Evolutionary conservation across 1,140 invertebrate species (phyloP).

Genomic region (Papilio aristodemus): DNA sequence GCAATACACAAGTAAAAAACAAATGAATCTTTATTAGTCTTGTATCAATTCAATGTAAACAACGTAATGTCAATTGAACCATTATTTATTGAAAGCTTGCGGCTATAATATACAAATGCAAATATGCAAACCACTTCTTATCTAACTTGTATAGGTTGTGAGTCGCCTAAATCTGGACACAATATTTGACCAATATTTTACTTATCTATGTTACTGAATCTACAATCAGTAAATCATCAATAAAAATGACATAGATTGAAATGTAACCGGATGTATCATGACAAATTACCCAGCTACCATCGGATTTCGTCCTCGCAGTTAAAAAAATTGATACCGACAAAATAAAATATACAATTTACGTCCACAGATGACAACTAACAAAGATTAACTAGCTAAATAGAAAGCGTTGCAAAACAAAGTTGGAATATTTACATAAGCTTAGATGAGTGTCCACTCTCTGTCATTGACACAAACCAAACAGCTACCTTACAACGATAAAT

Average conservation of each 20-base stretch:
- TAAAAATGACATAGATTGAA: not conserved
- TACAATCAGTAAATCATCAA: too few relatives aligned
- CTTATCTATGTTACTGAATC: too few relatives aligned
- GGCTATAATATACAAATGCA: too few relatives aligned
- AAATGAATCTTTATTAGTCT: too few relatives aligned
- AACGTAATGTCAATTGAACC: too few relatives aligned
- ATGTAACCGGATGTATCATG: not conserved
- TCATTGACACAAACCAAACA: slow-evolving; percentile 7
- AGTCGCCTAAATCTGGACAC: not conserved
- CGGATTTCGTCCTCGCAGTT: not conserved
- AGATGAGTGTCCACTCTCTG: not conserved
- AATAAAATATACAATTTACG: not conserved
- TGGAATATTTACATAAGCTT: slow-evolving; percentile 7
- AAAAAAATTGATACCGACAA: not conserved
- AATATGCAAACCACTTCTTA: too few relatives aligned
- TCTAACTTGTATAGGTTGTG: too few relatives aligned
- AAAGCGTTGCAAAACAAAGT: slow-evolving; percentile 21
- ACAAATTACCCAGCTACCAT: slow-evolving; percentile 3
- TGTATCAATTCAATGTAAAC: too few relatives aligned
- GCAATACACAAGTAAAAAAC: too few relatives aligned
- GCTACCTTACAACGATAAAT: not conserved
- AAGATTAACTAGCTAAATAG: not conserved
- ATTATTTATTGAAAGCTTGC: too few relatives aligned
- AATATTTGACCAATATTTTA: too few relatives aligned
- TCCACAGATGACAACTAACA: not conserved